Percentiles rank a stretch among this genome's conserved stretches.
Evolutionary conservation across 2,888 invertebrate species (phyloP).

Genomic region (Cryptus viduatorius): DNA sequence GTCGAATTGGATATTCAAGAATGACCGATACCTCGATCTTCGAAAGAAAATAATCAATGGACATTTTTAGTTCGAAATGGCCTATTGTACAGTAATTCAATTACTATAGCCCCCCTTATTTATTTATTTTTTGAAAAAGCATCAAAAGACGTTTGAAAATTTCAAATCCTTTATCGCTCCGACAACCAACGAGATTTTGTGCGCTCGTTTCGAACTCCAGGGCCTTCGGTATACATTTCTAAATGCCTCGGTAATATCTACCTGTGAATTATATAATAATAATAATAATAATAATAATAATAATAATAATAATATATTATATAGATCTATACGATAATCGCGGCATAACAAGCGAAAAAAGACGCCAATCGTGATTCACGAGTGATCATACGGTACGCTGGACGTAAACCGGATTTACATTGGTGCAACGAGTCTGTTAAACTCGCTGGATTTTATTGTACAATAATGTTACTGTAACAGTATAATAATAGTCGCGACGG

Average conservation of each 20-base stretch:
- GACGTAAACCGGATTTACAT: slow-evolving; percentile 46
- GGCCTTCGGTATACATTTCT: slow-evolving; percentile 24
- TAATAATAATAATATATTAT: not conserved
- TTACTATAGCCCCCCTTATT: not conserved
- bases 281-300: not conserved
- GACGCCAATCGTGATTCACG: slow-evolving; percentile 43
- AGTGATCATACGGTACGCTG: slow-evolving; percentile 53
- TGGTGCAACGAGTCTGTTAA: slow-evolving; percentile 31
- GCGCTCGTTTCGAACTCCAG: slow-evolving; percentile 4
- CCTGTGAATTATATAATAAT: slow-evolving; percentile 25
- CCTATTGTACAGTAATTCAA: not conserved
- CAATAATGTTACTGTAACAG: slow-evolving; percentile 26
- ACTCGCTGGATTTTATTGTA: slow-evolving; percentile 34
- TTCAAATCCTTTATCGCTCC: not conserved
- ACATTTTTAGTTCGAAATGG: not conserved
- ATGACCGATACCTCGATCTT: not conserved
- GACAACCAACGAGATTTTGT: slow-evolving; percentile 18
- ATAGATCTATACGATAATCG: slow-evolving; percentile 35
- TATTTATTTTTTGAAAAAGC: slow-evolving; percentile 6
- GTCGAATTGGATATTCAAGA: not conserved
- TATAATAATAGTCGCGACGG: slow-evolving; percentile 20
- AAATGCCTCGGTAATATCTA: slow-evolving; percentile 15
- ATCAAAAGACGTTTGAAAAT: slow-evolving; percentile 16
- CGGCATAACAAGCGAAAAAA: slow-evolving; percentile 57
- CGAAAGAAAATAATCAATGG: not conserved